phyloP scores from a whole-genome alignment of 2,888 invertebrate species.

The Sinotaia quadrata region DNA sequence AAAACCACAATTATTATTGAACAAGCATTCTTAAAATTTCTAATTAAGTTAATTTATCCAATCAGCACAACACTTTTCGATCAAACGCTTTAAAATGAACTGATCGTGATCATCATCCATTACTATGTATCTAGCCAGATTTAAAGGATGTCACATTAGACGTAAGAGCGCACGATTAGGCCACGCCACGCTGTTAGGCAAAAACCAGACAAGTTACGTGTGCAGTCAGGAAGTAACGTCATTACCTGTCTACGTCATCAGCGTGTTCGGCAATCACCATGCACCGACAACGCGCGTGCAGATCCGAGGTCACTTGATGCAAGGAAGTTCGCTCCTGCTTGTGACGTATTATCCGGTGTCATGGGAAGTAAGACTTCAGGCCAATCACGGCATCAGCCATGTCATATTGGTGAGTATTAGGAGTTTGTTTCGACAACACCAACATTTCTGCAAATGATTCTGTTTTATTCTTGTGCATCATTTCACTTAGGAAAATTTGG shows the following conservation, averaged over 20 bases:
- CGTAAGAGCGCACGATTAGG: neutral
- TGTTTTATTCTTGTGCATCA: too few relatives aligned
- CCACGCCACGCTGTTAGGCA: conserved; percentile 5
- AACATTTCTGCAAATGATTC: too few relatives aligned
- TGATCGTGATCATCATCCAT: too few relatives aligned
- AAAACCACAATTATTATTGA: too few relatives aligned
- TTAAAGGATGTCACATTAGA: conserved; percentile 3
- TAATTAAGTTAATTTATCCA: too few relatives aligned
- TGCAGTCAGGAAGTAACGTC: neutral
- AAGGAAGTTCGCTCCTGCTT: conserved; percentile 19
- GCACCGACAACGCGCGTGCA: conserved; percentile 28
- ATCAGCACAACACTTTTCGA: too few relatives aligned
- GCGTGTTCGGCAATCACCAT: conserved; percentile 37
- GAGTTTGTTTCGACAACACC: too few relatives aligned
- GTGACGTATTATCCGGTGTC: conserved; percentile 34
- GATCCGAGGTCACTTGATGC: conserved; percentile 12
- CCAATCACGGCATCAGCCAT: conserved; percentile 5
- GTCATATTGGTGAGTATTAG: conserved; percentile 29
- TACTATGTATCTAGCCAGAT: conserved; percentile 3
- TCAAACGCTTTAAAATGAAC: too few relatives aligned
- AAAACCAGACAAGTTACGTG: conserved; percentile 10
- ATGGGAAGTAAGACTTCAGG: conserved; percentile 24
- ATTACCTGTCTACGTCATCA: conserved; percentile 24
- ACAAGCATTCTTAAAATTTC: too few relatives aligned
- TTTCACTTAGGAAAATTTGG: too few relatives aligned